Conservation (phyloP, 1,140 invertebrate species). For the Drosophila novamexicana region DNA sequence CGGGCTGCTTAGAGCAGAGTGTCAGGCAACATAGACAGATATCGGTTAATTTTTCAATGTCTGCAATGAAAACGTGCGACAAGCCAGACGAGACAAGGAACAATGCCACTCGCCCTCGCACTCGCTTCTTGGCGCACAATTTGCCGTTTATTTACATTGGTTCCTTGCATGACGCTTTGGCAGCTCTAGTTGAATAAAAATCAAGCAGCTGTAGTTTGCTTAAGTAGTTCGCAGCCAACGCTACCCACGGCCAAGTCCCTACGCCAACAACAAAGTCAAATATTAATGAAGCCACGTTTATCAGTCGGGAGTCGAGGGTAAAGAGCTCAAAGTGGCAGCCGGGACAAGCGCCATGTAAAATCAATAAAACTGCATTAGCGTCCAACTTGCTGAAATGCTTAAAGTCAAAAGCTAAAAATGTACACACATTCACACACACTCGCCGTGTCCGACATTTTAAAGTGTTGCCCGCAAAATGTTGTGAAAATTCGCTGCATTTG, state of each 20-base stretch:
- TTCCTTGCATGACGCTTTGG: constrained; percentile 29
- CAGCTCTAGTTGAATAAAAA: constrained; percentile 44
- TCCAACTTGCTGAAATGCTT: constrained; percentile 10
- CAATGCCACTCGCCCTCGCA: constrained; percentile 9
- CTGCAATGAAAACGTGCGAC: constrained; percentile 70
- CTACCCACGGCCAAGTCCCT: neutral
- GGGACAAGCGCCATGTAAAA: constrained; percentile 25
- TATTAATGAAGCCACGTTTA: constrained; percentile 69
- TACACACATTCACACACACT: constrained; percentile 2
- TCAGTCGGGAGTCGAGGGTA: constrained; percentile 23
- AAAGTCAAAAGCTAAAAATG: constrained; percentile 32
- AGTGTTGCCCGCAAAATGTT: constrained; percentile 34
- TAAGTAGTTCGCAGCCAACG: constrained; percentile 38
- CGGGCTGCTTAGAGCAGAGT: constrained; percentile 36
- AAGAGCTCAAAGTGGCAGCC: constrained; percentile 12
- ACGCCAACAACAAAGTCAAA: constrained; percentile 36
- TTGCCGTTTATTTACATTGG: constrained; percentile 49
- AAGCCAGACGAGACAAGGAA: constrained; percentile 33
- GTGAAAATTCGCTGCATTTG: constrained; percentile 47
- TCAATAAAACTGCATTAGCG: constrained; percentile 58
- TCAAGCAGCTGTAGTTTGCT: constrained; percentile 54
- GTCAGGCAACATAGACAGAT: constrained; percentile 71
- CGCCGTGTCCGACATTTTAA: constrained; percentile 26
- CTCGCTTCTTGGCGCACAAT: neutral
- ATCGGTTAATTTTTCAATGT: constrained; percentile 81